Evolutionary conservation across 2,797 vertebrate genomes (phyloP), one percentile per base, ranked within the genome.

Genomic region (Alcedo quadribrachys): DNA sequence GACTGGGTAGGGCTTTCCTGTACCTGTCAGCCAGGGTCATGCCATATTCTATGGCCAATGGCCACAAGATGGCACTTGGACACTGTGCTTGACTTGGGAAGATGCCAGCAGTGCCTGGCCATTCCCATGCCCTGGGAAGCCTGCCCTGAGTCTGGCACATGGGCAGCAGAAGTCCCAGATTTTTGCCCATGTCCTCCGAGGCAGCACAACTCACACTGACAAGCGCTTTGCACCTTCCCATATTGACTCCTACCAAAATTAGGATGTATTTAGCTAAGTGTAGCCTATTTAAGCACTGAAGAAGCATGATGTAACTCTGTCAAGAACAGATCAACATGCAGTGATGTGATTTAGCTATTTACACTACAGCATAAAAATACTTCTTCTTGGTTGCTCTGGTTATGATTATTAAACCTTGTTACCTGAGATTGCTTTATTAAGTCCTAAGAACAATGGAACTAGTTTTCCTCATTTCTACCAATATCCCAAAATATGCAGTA

Each of bases 41-140:
- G 5, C 28, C 43, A 12, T 17, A 1, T 6, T 28, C 43, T 50
- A 42, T 7, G 28, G 63, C n/a, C 37, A 27, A 0, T 6, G 89
- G 80, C 97, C 97, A 95, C 88, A 45, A 97, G 97, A 75, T 97
- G 97, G 96, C 97, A 89, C 87, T 63, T 55, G 76, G 55, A 54
- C 48, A 66, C 37, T 4, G n/a, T 11, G 46, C 43, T 22, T 35
- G 43, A 22, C 32, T 18, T 6, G 2, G 32, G 61, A 73, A 79
- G 46, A 12, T 6, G 12, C 7, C 8, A 37, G 76, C 42, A 30
- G 50, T 1, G 12, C 43, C 42, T 4, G 37, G 37, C 37, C 14
- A 40, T 40, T 40, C 37, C 37, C 37, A 40, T 40, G 6, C 37
- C 37, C 37, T 40, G 20, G 8, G 17, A 8, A 81, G 42, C 28